Evolutionary conservation across 2,797 vertebrate species (phyloP).

Genomic region (Macropodus opercularis): DNA sequence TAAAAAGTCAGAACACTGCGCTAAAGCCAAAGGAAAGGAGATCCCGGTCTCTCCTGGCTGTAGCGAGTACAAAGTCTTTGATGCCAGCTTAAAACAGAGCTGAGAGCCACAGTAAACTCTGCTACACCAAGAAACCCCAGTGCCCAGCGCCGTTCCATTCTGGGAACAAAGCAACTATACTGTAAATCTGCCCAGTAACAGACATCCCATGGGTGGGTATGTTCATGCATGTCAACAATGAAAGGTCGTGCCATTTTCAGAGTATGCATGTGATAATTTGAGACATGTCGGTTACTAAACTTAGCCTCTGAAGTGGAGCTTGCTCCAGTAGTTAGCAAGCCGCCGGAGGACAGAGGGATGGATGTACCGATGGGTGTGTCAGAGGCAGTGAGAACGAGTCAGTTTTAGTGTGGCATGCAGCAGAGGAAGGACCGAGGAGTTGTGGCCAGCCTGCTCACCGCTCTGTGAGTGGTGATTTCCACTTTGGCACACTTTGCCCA

Average conservation of each 20-base stretch:
- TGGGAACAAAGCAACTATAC: conserved; percentile 50
- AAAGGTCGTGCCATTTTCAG: conserved; percentile 65
- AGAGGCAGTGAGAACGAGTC: conserved; percentile 53
- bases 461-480: conserved; percentile 63
- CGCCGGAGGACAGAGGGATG: conserved; percentile 53
- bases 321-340: conserved; percentile 55
- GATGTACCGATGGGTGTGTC: conserved; percentile 57
- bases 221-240: conserved; percentile 67
- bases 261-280: conserved; percentile 70
- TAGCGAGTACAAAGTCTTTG: conserved; percentile 51
- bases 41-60: conserved; percentile 39
- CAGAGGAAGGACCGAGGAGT: conserved; percentile 47
- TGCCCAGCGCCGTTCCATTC: conserved; percentile 47
- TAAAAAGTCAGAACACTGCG: conserved; percentile 26
- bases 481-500: conserved; percentile 54
- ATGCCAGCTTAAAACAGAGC: conserved; percentile 47
- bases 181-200: conserved; percentile 72
- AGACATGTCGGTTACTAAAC: conserved; percentile 65
- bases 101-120: conserved; percentile 38
- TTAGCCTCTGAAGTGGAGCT: conserved; percentile 58
- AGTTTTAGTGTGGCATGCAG: conserved; percentile 54
- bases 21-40: conserved; percentile 27
- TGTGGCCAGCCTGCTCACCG: conserved; percentile 36
- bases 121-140: conserved; percentile 45
- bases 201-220: conserved; percentile 55